Evolutionary conservation across 1,140 invertebrate genomes (phyloP), one percentile per base, ranked within the genome.

Genomic region (Bombus waltoni): DNA sequence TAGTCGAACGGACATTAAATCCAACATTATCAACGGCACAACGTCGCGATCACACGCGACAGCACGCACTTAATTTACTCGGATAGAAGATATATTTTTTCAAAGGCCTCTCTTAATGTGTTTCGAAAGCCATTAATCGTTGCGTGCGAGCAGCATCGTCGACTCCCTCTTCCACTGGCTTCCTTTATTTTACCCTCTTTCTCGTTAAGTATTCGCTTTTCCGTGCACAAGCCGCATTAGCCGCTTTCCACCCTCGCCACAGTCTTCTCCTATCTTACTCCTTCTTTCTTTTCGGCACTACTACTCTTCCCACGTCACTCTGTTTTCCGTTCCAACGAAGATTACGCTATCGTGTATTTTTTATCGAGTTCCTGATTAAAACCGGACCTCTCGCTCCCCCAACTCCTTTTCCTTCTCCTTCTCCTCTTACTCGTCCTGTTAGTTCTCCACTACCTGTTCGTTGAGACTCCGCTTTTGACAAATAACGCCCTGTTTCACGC

Each of bases 291-390:
- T 32, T 79, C 74, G 32, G 18, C 62, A 40, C 28, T 25, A 0
- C 80, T 62, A 10, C 71, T 22, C 65, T 59, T 40, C 66, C 70
- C 83, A 57, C 76, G 66, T 76, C 85, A 74, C 77, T 88, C 90
- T 84, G 88, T 85, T 91, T 91, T 89, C 81, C 88, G 88, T 91
- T 90, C 75, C 90, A 86, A 88, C 86, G 85, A 91, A 91, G 87
- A 91, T 91, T 92, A 92, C 90, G 91, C 84, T 89, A 92, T 91
- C 90, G 88, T 92, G 88, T 92, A 90, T 92, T 92, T 92, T 92
- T 92, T 92, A 92, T 91, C 89, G 87, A 81, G 71, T 71, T 85
- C 68, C 75, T 91, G 89, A 92, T 92, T 92, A 92, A 92, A 91
- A 91, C 89, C 85, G 84, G 89, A 90, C 85, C 83, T 80, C 88